Base-by-base conservation (phyloP, 2,888 invertebrate species). In the Aporophyla nigra region DNA sequence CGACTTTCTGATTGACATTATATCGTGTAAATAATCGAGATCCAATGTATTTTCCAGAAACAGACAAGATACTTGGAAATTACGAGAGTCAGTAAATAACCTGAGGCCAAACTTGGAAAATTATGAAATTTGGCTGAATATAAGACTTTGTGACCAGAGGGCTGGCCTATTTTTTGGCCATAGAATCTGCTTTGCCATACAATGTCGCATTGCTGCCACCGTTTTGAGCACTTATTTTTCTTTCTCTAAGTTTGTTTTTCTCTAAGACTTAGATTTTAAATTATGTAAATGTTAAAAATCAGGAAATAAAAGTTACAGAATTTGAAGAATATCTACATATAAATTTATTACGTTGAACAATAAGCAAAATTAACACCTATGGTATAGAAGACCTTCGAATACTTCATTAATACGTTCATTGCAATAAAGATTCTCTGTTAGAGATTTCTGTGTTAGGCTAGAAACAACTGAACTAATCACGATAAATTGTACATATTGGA, bases 1-100 rank as follows among this genome's bases (percentile, higher is more conserved):
- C 81, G 16, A 76, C 79, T 81, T 85, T 87, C 72, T 56, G 40
- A 74, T 53, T 58, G 43, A 40, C 7, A 5, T 58, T 63, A 62
- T 40, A 70, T 24, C 54, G 71, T 54, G 56, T 68, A 58, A 67
- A 72, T 74, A 24, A 70, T 62, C 21, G 10, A 78, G 51, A 62
- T 71, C 21, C 58, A 63, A 63, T 78, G 59, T 68, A 58, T 78
- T 63, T 70, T 27, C 63, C 46, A 71, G 14, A 4, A 61, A 68
- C 16, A 59, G 16, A 49, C 24, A 46, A 53, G 5, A 51, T 58
- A 59, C 43, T 76, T 59, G 16, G 1, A 58, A 43, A 78, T 78
- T 69, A 56, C 40, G n/a, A 49, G 3, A 40, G 6, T 49, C n/a
- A 59, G 54, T 79, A 40, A 14, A 61, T 49, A 79, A 27, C 46